Conservation (phyloP, 1,140 invertebrate species). For the Thereuonema tuberculata region DNA sequence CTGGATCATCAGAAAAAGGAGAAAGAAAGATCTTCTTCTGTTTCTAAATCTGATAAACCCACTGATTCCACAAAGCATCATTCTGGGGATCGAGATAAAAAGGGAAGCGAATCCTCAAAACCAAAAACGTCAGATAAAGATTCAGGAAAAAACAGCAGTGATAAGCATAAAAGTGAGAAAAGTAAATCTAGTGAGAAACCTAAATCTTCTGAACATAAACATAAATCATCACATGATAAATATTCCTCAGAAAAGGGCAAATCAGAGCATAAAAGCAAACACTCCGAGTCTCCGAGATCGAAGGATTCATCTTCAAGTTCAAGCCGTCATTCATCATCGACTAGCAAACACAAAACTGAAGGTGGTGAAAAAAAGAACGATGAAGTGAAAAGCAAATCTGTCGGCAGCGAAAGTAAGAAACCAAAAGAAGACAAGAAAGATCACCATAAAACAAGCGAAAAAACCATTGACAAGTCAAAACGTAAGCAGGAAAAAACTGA, state of each 20-base stretch:
- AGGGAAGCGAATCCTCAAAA: not conserved
- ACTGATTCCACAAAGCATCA: not conserved
- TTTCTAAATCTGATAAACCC: not conserved
- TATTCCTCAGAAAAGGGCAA: not conserved
- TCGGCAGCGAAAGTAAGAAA: no score
- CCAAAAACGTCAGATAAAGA: not conserved
- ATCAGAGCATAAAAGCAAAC: not conserved
- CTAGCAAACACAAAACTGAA: no score
- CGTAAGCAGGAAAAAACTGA: no score
- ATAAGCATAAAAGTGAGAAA: conserved; percentile 2
- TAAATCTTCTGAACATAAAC: not conserved
- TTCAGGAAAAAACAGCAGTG: not conserved
- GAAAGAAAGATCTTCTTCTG: not conserved
- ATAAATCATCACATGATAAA: not conserved
- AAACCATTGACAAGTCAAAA: no score
- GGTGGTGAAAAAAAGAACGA: no score
- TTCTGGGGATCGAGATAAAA: not conserved
- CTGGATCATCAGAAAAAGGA: not conserved
- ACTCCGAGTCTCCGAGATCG: no score
- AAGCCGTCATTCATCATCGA: no score
- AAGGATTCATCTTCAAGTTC: no score
- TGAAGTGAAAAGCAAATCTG: no score
- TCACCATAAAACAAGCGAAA: no score
- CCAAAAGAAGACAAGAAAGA: no score
- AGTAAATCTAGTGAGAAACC: not conserved